phyloP scores from a whole-genome alignment of 2,113 vertebrate species.

The Columba janthina region DNA sequence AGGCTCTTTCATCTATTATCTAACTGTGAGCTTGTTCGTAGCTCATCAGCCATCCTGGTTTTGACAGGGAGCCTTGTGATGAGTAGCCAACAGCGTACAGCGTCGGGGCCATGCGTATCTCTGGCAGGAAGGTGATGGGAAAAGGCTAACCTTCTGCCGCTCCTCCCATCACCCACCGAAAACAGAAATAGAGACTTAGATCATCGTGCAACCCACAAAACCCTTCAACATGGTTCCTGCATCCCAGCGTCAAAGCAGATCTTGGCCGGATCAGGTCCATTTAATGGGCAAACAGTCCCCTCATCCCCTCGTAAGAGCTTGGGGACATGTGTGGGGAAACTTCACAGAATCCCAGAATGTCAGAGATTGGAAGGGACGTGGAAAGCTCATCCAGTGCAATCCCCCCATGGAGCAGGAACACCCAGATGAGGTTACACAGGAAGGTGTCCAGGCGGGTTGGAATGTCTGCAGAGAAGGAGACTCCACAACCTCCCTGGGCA shows the following conservation, averaged over 20 bases:
- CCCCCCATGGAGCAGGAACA: no score
- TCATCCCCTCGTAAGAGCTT: rapidly evolving
- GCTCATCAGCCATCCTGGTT: conserved; percentile 75
- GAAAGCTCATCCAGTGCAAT: no score
- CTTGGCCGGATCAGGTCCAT: rapidly evolving
- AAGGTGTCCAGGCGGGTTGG: no score
- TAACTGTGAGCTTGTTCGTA: conserved; percentile 73
- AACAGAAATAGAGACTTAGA: conserved; percentile 62
- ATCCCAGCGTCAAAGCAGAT: neutral
- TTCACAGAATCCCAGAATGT: no score
- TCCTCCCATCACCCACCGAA: conserved; percentile 48
- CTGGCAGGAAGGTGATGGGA: conserved; percentile 75
- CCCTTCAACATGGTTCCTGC: neutral
- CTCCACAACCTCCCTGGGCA: no score
- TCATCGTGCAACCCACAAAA: neutral
- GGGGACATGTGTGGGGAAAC: neutral
- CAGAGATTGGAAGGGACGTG: no score
- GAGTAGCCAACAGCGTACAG: conserved; percentile 64
- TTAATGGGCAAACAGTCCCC: neutral
- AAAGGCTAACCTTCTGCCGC: conserved; percentile 72
- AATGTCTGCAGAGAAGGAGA: no score
- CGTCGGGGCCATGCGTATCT: conserved; percentile 48
- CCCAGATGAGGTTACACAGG: no score
- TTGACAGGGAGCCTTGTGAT: conserved; percentile 76
- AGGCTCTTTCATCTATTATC: conserved; percentile 80